These are phyloP conservation scores for Falcunculus frontatus DNA, from an alignment of 2,113 vertebrate species.

Conservation along the genomic window DNA sequence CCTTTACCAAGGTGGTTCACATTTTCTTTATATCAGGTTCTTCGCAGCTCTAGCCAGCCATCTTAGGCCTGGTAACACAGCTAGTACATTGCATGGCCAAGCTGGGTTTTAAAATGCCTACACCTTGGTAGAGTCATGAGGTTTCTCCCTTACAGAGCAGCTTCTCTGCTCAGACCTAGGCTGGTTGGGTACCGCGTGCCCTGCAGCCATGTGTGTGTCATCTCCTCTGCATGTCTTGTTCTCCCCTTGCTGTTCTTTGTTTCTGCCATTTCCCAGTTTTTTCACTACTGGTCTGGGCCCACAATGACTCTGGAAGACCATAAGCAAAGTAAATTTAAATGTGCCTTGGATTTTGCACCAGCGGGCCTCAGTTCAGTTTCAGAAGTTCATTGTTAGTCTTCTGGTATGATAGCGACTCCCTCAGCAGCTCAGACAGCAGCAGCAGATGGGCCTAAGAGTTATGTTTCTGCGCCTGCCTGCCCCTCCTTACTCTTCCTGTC, in stretches of 20 bases:
- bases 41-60: not conserved
- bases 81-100: not conserved
- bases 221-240: not conserved
- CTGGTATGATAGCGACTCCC: not conserved
- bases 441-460: conserved; percentile 60
- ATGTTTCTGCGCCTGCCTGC: not conserved
- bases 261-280: not conserved
- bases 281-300: not conserved
- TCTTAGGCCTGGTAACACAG: not conserved
- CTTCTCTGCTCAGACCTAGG: not conserved
- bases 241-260: not conserved
- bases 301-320: not conserved
- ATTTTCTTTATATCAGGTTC: not conserved
- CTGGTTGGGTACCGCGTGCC: not conserved
- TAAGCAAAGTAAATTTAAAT: not conserved
- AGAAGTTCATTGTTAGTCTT: conserved; percentile 43
- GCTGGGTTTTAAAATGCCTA: not conserved
- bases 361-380: not conserved
- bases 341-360: not conserved
- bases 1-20: not conserved
- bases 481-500: conserved; percentile 11
- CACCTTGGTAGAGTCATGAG: not conserved
- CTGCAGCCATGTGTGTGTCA: accelerated
- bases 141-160: not conserved
- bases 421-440: conserved; percentile 51